These are phyloP conservation scores for Larimichthys polyactis DNA, from an alignment of 2,113 vertebrate species.

Conservation along the genomic window DNA sequence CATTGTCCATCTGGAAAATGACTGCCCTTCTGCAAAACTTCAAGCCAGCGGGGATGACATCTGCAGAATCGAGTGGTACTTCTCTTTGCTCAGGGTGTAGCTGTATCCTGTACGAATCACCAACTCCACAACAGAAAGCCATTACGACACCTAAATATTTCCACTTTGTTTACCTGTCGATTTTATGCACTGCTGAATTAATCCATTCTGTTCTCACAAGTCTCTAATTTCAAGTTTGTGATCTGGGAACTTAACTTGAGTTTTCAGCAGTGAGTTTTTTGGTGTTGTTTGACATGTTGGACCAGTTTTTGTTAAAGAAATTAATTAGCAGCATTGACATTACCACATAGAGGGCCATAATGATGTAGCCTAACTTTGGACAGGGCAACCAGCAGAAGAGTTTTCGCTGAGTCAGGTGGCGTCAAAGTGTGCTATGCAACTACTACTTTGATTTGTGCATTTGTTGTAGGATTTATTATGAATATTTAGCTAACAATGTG, in stretches of 20 bases:
- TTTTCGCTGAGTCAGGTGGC: slow-evolving; percentile 16
- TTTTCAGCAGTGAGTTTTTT: background rate
- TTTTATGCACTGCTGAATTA: slow-evolving; percentile 31
- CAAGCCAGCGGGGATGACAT: slow-evolving; percentile 41
- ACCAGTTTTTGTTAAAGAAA: background rate
- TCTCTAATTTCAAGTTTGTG: slow-evolving; percentile 12
- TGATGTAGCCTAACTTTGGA: background rate
- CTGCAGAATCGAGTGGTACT: slow-evolving; percentile 36
- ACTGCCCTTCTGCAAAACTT: slow-evolving; percentile 39
- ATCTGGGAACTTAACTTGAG: background rate
- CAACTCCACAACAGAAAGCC: slow-evolving; percentile 1
- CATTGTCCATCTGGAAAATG: slow-evolving; percentile 67
- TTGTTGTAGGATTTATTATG: background rate
- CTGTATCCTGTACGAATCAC: slow-evolving; percentile 31
- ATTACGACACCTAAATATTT: slow-evolving; percentile 4
- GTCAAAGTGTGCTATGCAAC: background rate
- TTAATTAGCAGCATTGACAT: background rate
- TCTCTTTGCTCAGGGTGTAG: slow-evolving; percentile 32
- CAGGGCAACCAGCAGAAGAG: slow-evolving; percentile 5
- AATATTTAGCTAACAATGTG: background rate
- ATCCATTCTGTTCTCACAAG: slow-evolving; percentile 24
- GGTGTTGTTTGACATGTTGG: background rate
- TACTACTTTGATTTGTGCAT: slow-evolving; percentile 10
- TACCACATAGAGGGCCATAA: background rate
- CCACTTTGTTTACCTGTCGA: slow-evolving; percentile 18